Evolutionary conservation across 2,797 vertebrate species (phyloP), one percentile per base, ranked within the genome.

Genomic region (Coracias cyanogaster): DNA sequence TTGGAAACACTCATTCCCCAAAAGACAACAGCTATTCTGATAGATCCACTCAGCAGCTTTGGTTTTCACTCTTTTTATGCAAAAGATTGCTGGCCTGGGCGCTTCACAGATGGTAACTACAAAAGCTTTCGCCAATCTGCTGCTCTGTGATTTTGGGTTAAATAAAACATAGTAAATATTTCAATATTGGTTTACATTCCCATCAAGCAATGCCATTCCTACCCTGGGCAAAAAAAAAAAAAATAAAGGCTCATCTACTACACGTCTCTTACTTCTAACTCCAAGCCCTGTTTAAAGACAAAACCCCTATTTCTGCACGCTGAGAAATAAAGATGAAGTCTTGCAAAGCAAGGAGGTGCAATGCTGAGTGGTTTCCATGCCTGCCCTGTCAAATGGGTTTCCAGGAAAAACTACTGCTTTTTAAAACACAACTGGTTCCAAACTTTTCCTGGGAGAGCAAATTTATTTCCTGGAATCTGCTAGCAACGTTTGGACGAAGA

Each of bases 381-480:
- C 52, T 90, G 73, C 21, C 35, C 83, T 80, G 74, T 94, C 92
- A 93, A 85, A 92, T 21, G 66, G 66, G 85, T 89, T 96, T 86
- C 80, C 90, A 93, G 82, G 88, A 97, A 92, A 89, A 96, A 88
- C 35, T 74, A 69, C 55, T 88, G 86, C 67, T 93, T 96, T 96
- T 95, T 37, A 92, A 97, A 43, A 95, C 86, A 86, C 54, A 90
- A 70, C 81, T 5, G 49, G 88, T 90, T 95, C 96, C 91, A 95
- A 93, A 94, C 81, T 95, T 95, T 93, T 95, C 90, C 96, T 91
- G 83, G 78, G 96, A 96, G 94, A 94, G 41, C 60, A 96, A 89
- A 82, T 60, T 22, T 57, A 83, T 95, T 96, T 96, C 94, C 86
- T 96, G 94, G 96, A 96, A 93, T 74, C 90, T 65, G 84, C 74